Evolutionary conservation across 2,113 vertebrate genomes (phyloP), one percentile per base, ranked within the genome.

Genomic region (Spilogale gracilis): DNA sequence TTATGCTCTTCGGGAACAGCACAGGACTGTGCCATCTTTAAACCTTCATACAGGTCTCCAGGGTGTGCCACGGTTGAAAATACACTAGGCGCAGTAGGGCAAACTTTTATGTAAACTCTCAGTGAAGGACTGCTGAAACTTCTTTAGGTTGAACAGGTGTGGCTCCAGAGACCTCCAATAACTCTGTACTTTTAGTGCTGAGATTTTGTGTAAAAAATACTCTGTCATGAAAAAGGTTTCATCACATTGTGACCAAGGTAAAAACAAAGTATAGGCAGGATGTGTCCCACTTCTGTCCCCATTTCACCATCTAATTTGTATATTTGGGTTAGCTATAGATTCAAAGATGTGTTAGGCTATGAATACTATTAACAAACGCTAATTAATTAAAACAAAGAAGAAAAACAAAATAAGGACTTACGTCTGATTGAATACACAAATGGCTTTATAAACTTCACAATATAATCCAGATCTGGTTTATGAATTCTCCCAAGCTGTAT

Each of bases 361-460:
- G 27, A 95, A 23, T 80, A 81, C 14, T 79, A 78, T 45, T 71
- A 82, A 83, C 30, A 85, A 76, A 89, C 6, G 93, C n/a, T 48
- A 52, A 6, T 21, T 86, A 69, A 82, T 76, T 67, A 65, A 92
- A 94, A 95, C 43, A 93, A 83, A 95, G 21, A 67, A 14, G 50
- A 84, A 48, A 43, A 88, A 87, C 16, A 48, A n/a, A 95, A 94
- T 25, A 85, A 67, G 45, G 52, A 98, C 98, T 98, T 98, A 99
- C 98, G 54, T 97, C 98, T 97, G 86, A 98, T 45, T 6, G 89
- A 95, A 32, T 98, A 96, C 16, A 99, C 58, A 91, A 98, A 98
- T 17, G 98, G 96, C 79, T 97, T 96, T 52, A 97, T 45, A 88
- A 98, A 98, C 79, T 87, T 98, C 32, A 96, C 65, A 50, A 98